Evolutionary conservation across 2,888 invertebrate genomes (phyloP), one percentile per base, ranked within the genome.

Genomic region (Scrobipalpa atriplicella): DNA sequence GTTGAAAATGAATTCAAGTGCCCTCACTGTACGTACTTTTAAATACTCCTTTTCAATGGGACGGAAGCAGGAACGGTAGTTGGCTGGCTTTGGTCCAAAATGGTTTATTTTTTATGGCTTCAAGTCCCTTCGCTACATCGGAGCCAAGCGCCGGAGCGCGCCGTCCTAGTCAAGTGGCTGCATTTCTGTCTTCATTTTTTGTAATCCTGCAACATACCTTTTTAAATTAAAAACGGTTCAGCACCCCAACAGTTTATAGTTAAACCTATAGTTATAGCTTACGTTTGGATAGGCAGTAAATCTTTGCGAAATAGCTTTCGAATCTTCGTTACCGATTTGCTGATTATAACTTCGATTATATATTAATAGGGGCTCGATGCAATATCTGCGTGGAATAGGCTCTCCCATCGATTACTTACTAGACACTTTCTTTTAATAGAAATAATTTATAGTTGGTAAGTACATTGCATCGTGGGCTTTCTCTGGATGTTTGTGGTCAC

Each of bases 61-160:
- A 81, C 83, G 81, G 83, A 83, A 80, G 82, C 78, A 76, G 76
- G 79, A 80, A 79, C 81, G 76, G 77, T 77, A 78, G 79, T 76
- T 73, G 77, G 77, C 83, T 90, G 91, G 91, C 89, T 85, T 75
- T 74, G 77, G 81, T 85, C 90, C 91, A 90, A 89, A 90, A 87
- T 87, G 89, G 80, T 84, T 85, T 82, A 83, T 86, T 92, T 90
- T 90, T 90, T 90, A 87, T 87, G 80, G 82, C 79, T 77, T 78
- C 74, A 78, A 79, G 77, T 76, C 78, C 78, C 76, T 76, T 75
- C 74, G 81, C 78, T 80, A 78, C 81, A 78, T 78, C 73, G 80
- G 78, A 84, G 82, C 83, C 82, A 79, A 76, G 74, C 77, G 78
- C 78, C 72, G 62, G 13, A 21, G 29, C 62, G 62, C 9, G 29